phyloP scores from a whole-genome alignment of 2,888 invertebrate genomes.

The Corythucha ciliata region DNA sequence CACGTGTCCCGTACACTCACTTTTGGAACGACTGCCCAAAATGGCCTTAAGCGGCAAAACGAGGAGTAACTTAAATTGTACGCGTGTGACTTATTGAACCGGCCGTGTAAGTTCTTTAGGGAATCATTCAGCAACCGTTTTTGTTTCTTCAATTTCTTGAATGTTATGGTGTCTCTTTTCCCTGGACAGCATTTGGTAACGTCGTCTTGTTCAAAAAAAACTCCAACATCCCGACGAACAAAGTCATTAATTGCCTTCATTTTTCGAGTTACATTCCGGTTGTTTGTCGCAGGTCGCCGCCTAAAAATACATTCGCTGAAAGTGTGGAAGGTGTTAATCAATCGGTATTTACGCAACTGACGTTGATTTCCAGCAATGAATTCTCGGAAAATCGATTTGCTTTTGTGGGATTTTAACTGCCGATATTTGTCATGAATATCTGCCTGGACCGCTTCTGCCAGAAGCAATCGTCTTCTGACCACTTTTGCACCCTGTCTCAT shows the following conservation, averaged over 20 bases:
- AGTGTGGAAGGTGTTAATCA: background rate
- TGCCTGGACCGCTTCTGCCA: too few relatives aligned
- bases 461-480: too few relatives aligned
- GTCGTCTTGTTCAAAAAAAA: constrained; percentile 3
- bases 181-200: background rate
- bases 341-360: background rate
- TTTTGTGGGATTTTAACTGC: too few relatives aligned
- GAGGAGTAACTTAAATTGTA: constrained; percentile 2
- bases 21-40: constrained; percentile 4
- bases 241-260: constrained; percentile 6
- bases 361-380: too few relatives aligned
- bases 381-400: too few relatives aligned
- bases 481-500: too few relatives aligned
- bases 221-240: constrained; percentile 1
- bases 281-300: background rate
- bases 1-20: constrained; percentile 5
- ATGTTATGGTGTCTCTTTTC: background rate
- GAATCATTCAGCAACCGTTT: background rate
- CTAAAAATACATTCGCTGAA: background rate
- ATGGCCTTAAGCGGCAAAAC: background rate
- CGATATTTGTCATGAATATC: too few relatives aligned
- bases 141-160: background rate
- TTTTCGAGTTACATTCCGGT: background rate
- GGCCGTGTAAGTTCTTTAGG: background rate
- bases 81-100: constrained; percentile 1